Percentiles rank a stretch among this genome's conserved stretches.
These are phyloP conservation scores for Euschistus heros DNA, from an alignment of 1,140 invertebrate genomes.

Conservation along the genomic window DNA sequence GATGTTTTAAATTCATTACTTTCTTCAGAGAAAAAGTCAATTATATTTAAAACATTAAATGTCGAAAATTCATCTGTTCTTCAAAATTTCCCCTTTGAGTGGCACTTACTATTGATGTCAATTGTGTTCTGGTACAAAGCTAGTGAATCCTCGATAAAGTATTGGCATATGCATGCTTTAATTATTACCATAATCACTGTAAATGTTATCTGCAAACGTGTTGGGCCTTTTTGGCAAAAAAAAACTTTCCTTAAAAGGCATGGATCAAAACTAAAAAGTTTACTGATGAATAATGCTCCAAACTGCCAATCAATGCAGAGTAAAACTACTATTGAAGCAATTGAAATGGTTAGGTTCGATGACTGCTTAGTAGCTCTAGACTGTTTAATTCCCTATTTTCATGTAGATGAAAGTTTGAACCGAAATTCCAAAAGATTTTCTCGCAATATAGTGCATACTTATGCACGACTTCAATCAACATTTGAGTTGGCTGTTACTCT, in stretches of 20 bases:
- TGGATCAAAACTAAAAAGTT: conserved; percentile 15
- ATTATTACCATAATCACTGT: conserved; percentile 48
- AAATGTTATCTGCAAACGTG: conserved; percentile 48
- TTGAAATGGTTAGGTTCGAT: conserved; percentile 37
- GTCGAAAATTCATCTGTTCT: conserved; percentile 24
- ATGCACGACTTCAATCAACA: conserved; percentile 60
- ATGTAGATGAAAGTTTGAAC: conserved; percentile 46
- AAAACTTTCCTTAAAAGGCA: conserved; percentile 24
- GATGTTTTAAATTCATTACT: background rate
- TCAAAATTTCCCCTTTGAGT: conserved; percentile 43
- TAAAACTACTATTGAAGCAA: conserved; percentile 13
- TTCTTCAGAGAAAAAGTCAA: background rate
- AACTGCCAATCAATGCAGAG: background rate
- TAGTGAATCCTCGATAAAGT: conserved; percentile 37
- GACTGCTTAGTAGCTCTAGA: conserved; percentile 49
- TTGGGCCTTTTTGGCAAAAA: conserved; percentile 22
- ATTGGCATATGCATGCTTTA: conserved; percentile 45
- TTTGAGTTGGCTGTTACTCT: conserved; percentile 48
- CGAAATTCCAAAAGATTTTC: conserved; percentile 45
- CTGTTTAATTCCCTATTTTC: conserved; percentile 50
- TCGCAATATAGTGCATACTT: conserved; percentile 49
- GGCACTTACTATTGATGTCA: conserved; percentile 49
- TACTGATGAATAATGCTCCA: background rate
- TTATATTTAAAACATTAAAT: conserved; percentile 22
- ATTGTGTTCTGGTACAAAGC: conserved; percentile 56